Conservation (phyloP, 92 coral and sea anemone genomes). For the Palythoa grandis region DNA sequence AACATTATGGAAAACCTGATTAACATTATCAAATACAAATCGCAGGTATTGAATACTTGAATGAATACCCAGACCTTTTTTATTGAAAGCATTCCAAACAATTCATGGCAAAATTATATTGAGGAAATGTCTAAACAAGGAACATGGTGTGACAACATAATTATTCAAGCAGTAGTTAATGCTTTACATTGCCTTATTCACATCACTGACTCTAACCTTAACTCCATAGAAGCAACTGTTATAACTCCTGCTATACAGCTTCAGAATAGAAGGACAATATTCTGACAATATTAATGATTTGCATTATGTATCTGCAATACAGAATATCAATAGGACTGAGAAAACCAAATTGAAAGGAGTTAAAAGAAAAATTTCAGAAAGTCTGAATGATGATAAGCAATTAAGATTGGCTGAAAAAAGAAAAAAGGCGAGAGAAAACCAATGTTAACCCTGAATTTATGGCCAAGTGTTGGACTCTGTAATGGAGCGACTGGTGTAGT, state of each 20-base stretch:
- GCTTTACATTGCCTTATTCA: neutral
- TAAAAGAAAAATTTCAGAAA: neutral
- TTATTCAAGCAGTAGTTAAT: neutral
- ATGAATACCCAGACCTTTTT: constrained; percentile 8
- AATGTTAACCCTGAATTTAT: too few species aligned
- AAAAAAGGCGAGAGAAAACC: neutral
- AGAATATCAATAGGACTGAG: neutral
- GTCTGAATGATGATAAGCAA: neutral
- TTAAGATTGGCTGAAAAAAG: neutral
- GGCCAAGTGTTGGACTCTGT: too few species aligned
- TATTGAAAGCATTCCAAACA: constrained; percentile 1
- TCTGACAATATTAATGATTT: neutral
- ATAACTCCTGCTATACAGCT: neutral
- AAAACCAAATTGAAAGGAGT: neutral
- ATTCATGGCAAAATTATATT: constrained; percentile 4
- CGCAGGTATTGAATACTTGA: constrained; percentile 16
- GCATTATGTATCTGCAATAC: neutral
- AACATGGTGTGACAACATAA: constrained; percentile 6
- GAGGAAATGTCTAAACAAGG: neutral
- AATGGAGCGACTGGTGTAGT: too few species aligned
- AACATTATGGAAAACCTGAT: constrained; percentile 15
- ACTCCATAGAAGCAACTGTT: neutral
- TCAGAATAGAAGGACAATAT: neutral
- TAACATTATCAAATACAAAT: neutral
- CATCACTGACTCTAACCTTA: neutral